These are phyloP conservation scores for Lagodon rhomboides DNA, from an alignment of 2,797 vertebrate species.

Conservation along the genomic window DNA sequence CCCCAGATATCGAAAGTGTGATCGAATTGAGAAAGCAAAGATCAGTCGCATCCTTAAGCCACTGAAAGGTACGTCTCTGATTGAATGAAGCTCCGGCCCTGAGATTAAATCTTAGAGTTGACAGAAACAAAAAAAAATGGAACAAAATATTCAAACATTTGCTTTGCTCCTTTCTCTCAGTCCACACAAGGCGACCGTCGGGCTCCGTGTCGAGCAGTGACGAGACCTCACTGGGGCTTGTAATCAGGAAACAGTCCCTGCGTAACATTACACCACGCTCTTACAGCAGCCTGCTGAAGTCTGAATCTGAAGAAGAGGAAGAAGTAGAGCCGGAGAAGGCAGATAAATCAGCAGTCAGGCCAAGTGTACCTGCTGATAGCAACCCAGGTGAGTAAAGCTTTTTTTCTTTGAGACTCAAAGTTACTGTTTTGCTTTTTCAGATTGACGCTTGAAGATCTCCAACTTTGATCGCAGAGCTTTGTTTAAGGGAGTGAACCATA, in stretches of 20 bases:
- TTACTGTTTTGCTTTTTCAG: background rate
- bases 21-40: conserved; percentile 86
- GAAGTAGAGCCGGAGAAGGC: conserved; percentile 34
- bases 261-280: conserved; percentile 91
- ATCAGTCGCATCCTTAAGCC: conserved; percentile 62
- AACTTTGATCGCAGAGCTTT: background rate
- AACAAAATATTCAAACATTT: background rate
- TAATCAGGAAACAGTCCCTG: conserved; percentile 84
- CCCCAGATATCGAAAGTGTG: conserved; percentile 89
- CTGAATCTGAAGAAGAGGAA: conserved; percentile 79
- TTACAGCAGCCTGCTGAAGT: conserved; percentile 91
- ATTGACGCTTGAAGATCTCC: background rate
- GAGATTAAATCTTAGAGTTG: background rate
- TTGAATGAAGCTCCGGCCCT: background rate
- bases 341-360: conserved; percentile 47
- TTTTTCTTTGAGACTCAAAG: background rate
- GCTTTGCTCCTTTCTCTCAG: conserved; percentile 63
- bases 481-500: background rate
- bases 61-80: conserved; percentile 75
- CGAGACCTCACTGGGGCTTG: conserved; percentile 65
- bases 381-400: conserved; percentile 62
- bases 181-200: conserved; percentile 63
- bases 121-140: conserved; percentile 7
- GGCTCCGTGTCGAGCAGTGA: conserved; percentile 75
- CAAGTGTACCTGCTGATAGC: conserved; percentile 18